Percentiles rank a stretch among this genome's conserved stretches.
Conservation (phyloP, 2,888 invertebrate genomes). For the Malthinus seriepunctatus region DNA sequence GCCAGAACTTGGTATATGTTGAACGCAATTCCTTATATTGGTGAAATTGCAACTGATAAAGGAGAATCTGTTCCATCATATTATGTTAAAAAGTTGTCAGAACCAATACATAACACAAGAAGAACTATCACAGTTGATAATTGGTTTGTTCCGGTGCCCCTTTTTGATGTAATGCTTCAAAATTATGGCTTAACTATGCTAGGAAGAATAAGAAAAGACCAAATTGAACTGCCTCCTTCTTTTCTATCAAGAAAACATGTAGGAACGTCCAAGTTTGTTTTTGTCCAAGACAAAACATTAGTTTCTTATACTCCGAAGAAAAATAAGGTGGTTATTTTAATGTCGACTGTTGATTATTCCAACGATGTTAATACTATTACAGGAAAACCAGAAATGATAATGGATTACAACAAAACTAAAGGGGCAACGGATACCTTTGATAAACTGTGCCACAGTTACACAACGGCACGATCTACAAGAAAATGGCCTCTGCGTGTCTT, state of each 20-base stretch:
- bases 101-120: conserved; percentile 35
- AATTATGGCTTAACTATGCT: conserved; percentile 25
- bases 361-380: conserved; percentile 22
- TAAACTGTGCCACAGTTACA: conserved; percentile 27
- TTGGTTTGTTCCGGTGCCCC: conserved; percentile 33
- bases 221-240: conserved; percentile 31
- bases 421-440: no score
- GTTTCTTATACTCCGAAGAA: conserved; percentile 37
- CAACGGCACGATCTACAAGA: conserved; percentile 20
- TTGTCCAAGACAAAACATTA: conserved; percentile 39
- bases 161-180: conserved; percentile 26
- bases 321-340: conserved; percentile 19
- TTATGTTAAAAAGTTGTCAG: conserved; percentile 34
- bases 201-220: conserved; percentile 35
- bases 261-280: conserved; percentile 31
- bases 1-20: conserved; percentile 43
- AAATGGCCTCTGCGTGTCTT: conserved; percentile 27
- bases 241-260: conserved; percentile 22
- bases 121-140: conserved; percentile 30
- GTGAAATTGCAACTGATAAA: conserved; percentile 31
- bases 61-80: conserved; percentile 28
- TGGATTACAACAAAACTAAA: conserved; percentile 27
- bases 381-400: conserved; percentile 25
- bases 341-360: conserved; percentile 23
- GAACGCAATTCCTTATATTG: conserved; percentile 43